Evolutionary conservation across 2,888 invertebrate genomes (phyloP).

Genomic region (Boloria euphrosyne): DNA sequence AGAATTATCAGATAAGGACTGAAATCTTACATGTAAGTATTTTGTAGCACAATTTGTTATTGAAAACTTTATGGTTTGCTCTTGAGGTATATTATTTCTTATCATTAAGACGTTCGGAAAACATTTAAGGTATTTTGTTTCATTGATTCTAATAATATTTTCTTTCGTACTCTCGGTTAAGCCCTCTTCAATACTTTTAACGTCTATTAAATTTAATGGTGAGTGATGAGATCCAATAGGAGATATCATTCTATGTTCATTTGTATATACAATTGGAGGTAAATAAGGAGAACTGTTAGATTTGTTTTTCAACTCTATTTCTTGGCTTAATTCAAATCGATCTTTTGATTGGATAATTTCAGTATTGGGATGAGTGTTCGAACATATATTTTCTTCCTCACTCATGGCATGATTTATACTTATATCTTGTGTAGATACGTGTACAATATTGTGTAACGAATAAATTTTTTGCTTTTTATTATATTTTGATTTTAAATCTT

Average conservation of each 20-base stretch:
- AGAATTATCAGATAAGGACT: conserved; percentile 50
- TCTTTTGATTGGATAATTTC: conserved; percentile 47
- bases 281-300: conserved; percentile 41
- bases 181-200: conserved; percentile 21
- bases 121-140: conserved; percentile 49
- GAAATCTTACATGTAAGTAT: conserved; percentile 56
- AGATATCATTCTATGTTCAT: conserved; percentile 59
- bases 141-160: conserved; percentile 46
- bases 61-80: conserved; percentile 58
- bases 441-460: conserved; percentile 21
- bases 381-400: conserved; percentile 42
- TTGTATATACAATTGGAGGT: conserved; percentile 53
- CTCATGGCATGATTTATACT: conserved; percentile 16
- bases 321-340: conserved; percentile 29
- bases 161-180: conserved; percentile 34
- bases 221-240: conserved; percentile 48
- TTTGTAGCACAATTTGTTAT: conserved; percentile 55
- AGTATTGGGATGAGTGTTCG: conserved; percentile 59
- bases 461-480: conserved; percentile 36
- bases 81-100: conserved; percentile 42
- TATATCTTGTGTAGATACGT: conserved; percentile 12
- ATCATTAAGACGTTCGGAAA: conserved; percentile 54
- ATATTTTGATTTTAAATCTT: conserved; percentile 43
- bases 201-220: conserved; percentile 43
- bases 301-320: conserved; percentile 41